A percentile compares a stretch with the other conserved stretches of the same genome.
phyloP scores from a whole-genome alignment of 2,113 vertebrate species.

The Dasyurus viverrinus region DNA sequence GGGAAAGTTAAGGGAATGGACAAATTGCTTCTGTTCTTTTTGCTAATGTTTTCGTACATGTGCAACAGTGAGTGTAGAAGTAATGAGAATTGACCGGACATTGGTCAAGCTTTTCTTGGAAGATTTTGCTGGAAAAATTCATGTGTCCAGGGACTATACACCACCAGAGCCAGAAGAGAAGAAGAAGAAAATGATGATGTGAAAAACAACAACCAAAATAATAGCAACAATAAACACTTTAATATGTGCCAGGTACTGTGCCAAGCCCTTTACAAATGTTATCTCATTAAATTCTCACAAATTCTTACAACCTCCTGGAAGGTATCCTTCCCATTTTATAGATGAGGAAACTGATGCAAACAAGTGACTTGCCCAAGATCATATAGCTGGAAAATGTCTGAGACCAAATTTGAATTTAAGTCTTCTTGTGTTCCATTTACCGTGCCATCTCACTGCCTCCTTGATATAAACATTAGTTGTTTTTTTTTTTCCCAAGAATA shows the following conservation, averaged over 20 bases:
- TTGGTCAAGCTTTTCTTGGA: neutral
- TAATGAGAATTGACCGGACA: neutral
- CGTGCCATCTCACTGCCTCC: neutral
- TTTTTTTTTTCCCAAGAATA: neutral
- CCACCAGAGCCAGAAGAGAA: neutral
- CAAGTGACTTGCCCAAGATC: neutral
- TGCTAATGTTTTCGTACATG: neutral
- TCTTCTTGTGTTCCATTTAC: neutral
- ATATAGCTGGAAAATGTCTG: neutral
- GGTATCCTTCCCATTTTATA: neutral
- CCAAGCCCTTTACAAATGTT: neutral
- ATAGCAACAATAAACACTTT: neutral
- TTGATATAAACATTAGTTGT: neutral
- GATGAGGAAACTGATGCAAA: neutral
- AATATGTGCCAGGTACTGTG: neutral
- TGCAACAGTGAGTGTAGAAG: neutral
- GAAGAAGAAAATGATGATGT: neutral
- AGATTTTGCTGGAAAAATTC: constrained; percentile 1
- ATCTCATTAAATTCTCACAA: neutral
- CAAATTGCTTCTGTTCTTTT: neutral
- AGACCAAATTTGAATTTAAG: neutral
- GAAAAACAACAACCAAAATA: neutral
- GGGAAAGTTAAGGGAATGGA: neutral
- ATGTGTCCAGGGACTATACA: neutral
- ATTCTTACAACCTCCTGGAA: neutral